These are phyloP conservation scores for Therioaphis trifolii DNA, from an alignment of 2,888 invertebrate genomes.

Conservation along the genomic window DNA sequence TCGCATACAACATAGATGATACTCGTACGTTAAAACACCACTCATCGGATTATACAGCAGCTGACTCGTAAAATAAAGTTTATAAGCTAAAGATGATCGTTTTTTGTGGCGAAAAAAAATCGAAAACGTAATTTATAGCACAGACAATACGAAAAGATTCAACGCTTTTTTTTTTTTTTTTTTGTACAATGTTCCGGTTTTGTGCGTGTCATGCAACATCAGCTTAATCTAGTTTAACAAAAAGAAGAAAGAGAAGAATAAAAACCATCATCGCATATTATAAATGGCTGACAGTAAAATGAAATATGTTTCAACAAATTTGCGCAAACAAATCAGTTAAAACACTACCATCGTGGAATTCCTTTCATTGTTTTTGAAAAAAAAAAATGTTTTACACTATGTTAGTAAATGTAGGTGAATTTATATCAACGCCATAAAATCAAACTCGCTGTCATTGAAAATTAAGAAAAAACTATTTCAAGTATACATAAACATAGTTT, in stretches of 20 bases:
- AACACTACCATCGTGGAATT: not conserved
- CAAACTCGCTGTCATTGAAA: no score
- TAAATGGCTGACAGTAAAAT: slow-evolving; percentile 11
- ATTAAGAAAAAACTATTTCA: no score
- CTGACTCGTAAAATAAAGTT: slow-evolving; percentile 31
- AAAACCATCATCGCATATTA: slow-evolving; percentile 33
- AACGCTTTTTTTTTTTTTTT: no score
- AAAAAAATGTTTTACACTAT: not conserved
- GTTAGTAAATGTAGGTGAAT: not conserved
- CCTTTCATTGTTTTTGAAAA: not conserved
- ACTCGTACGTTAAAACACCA: not conserved
- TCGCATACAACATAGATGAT: not conserved
- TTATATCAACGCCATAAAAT: not conserved
- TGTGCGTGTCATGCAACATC: slow-evolving; percentile 35
- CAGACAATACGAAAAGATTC: slow-evolving; percentile 7
- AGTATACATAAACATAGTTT: no score
- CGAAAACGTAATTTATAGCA: slow-evolving; percentile 43
- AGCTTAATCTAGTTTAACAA: slow-evolving; percentile 33
- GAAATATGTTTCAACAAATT: slow-evolving; percentile 36
- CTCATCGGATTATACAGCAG: not conserved
- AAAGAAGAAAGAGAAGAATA: slow-evolving; percentile 21
- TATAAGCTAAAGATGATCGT: not conserved
- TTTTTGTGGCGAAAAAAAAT: slow-evolving; percentile 5
- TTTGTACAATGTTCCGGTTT: slow-evolving; percentile 20
- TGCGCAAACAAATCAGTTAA: slow-evolving; percentile 24